Evolutionary conservation across 2,797 vertebrate genomes (phyloP).

Genomic region (Mormyrus proboscirostris): DNA sequence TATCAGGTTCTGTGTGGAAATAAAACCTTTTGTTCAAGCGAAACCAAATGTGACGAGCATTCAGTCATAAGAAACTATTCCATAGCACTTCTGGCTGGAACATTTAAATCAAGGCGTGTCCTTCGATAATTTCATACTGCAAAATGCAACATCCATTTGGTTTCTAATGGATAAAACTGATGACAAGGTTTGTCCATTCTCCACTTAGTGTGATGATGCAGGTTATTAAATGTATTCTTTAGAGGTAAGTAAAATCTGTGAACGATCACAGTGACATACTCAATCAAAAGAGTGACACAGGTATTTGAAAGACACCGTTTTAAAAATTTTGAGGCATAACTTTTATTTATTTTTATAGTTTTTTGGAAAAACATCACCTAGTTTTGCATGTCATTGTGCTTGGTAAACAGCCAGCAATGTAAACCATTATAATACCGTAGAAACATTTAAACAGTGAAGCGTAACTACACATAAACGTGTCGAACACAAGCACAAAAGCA

Average conservation of each 20-base stretch:
- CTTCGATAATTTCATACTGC: not conserved
- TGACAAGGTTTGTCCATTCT: not conserved
- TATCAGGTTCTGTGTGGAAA: not conserved
- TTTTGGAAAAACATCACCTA: conserved; percentile 16
- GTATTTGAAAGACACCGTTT: not conserved
- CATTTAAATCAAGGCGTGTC: not conserved
- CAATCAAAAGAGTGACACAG: not conserved
- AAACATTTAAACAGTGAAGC: conserved; percentile 16
- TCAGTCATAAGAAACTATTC: not conserved
- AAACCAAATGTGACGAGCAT: not conserved
- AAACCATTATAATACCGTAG: conserved; percentile 12
- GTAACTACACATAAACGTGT: conserved; percentile 11
- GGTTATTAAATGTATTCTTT: not conserved
- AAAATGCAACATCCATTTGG: not conserved
- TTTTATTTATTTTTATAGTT: conserved; percentile 2
- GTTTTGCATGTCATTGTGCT: conserved; percentile 22
- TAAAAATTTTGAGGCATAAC: conserved; percentile 9
- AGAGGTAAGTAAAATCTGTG: not conserved
- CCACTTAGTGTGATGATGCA: not conserved
- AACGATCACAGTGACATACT: not conserved
- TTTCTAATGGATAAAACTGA: conserved; percentile 13
- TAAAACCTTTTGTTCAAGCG: conserved; percentile 4
- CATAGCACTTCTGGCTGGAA: not conserved
- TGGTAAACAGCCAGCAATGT: conserved; percentile 18
- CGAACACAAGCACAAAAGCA: conserved; percentile 6